These are phyloP conservation scores for Trissonchulus sp. DNA, from an alignment of 2,888 invertebrate genomes.

Conservation along the genomic window DNA sequence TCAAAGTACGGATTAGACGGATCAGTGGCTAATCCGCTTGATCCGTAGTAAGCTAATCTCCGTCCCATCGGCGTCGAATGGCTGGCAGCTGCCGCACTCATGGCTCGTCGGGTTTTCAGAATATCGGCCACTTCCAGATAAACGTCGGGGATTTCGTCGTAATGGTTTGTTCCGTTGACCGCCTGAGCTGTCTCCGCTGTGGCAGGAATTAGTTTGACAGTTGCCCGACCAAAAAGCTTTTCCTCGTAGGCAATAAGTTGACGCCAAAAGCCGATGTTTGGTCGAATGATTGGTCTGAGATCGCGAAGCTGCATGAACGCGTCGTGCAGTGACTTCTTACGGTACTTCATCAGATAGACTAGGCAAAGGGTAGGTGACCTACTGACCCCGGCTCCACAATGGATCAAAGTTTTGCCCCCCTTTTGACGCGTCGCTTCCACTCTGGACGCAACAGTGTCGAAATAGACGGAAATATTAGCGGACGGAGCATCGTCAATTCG, in stretches of 20 bases:
- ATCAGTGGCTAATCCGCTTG: too few relatives aligned
- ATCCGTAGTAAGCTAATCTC: too few relatives aligned
- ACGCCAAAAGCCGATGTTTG: slow-evolving; percentile 18
- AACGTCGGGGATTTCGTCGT: slow-evolving; percentile 17
- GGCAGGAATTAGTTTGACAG: not conserved
- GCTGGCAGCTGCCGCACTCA: not conserved
- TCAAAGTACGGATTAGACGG: not conserved
- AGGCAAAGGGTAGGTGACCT: slow-evolving; percentile 73
- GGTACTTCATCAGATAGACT: slow-evolving; percentile 75
- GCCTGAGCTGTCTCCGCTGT: not conserved
- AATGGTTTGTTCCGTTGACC: not conserved
- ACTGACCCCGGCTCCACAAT: slow-evolving; percentile 79
- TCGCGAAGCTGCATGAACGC: slow-evolving; percentile 69
- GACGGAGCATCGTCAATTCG: not conserved
- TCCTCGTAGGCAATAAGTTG: slow-evolving; percentile 25
- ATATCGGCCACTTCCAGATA: not conserved
- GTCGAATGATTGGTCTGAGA: slow-evolving; percentile 61
- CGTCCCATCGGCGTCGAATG: not conserved
- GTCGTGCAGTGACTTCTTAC: slow-evolving; percentile 66
- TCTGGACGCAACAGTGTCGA: not conserved
- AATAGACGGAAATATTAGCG: slow-evolving; percentile 15
- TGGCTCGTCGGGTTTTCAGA: not conserved
- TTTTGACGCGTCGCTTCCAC: not conserved
- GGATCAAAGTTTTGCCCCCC: slow-evolving; percentile 69
- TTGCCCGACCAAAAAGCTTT: not conserved